Percentiles rank a stretch among this genome's conserved stretches.
Conservation (phyloP, 2,888 invertebrate genomes). For the Andrena chrysosceles region DNA sequence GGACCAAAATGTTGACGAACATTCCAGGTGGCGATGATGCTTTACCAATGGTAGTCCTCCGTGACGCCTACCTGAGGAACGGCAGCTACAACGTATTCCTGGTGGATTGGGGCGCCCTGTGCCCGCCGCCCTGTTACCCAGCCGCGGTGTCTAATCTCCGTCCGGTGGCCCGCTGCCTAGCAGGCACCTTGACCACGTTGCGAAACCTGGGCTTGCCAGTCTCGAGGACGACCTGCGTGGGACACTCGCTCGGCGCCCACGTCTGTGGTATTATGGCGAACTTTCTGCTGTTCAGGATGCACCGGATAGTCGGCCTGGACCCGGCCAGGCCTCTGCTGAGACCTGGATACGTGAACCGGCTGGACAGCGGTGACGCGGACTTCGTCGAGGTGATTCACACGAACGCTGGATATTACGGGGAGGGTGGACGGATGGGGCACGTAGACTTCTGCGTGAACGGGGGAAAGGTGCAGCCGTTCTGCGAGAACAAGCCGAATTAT, state of each 20-base stretch:
- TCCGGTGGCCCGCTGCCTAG: constrained; percentile 90
- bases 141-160: constrained; percentile 92
- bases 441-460: constrained; percentile 94
- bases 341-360: constrained; percentile 87
- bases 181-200: constrained; percentile 88
- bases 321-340: constrained; percentile 91
- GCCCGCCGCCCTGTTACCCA: constrained; percentile 90
- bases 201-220: constrained; percentile 89
- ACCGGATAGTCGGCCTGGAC: constrained; percentile 91
- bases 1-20: not conserved
- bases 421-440: constrained; percentile 90
- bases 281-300: constrained; percentile 90
- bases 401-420: constrained; percentile 92
- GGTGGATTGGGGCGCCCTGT: constrained; percentile 91
- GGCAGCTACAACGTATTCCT: constrained; percentile 92
- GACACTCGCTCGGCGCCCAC: constrained; percentile 92
- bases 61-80: constrained; percentile 91
- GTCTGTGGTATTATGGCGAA: constrained; percentile 91
- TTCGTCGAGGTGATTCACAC: constrained; percentile 93
- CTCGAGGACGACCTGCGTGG: constrained; percentile 90
- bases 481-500: constrained; percentile 89
- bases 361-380: constrained; percentile 91
- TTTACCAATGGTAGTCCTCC: constrained; percentile 90
- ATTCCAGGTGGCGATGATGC: constrained; percentile 88
- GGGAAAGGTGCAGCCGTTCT: constrained; percentile 91